phyloP scores from a whole-genome alignment of 2,797 vertebrate species.

The Craterocephalus amniculus region DNA sequence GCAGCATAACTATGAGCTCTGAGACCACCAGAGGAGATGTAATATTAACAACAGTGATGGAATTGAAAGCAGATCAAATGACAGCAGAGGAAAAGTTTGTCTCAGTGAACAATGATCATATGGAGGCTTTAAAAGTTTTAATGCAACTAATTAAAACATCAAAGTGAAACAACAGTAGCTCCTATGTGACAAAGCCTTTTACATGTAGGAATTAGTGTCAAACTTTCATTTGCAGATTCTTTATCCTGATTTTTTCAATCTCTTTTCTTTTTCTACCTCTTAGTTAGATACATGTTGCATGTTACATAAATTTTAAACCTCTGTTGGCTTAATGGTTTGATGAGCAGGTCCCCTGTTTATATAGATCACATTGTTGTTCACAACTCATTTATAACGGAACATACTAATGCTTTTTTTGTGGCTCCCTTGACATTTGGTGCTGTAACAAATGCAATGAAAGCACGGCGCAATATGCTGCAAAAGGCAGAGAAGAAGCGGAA shows the following conservation, averaged over 20 bases:
- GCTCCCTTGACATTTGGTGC: conserved; percentile 1
- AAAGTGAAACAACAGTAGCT: not conserved
- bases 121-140: not conserved
- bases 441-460: conserved; percentile 2
- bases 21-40: conserved; percentile 1
- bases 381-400: not conserved
- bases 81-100: not conserved
- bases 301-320: not conserved
- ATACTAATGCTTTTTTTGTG: not conserved
- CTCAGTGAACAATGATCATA: not conserved
- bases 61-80: not conserved
- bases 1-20: not conserved
- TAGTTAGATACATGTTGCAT: accelerated
- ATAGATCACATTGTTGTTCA: not conserved
- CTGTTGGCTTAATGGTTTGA: not conserved
- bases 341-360: not conserved
- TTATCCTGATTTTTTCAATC: not conserved
- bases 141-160: not conserved
- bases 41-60: not conserved
- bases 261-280: no score
- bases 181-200: not conserved
- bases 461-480: not conserved
- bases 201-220: not conserved
- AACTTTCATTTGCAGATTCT: not conserved
- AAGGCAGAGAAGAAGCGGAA: not conserved